Percentiles rank a stretch among this genome's conserved stretches.
Evolutionary conservation across 2,888 invertebrate species (phyloP).

Genomic region (Tethea ocularis): DNA sequence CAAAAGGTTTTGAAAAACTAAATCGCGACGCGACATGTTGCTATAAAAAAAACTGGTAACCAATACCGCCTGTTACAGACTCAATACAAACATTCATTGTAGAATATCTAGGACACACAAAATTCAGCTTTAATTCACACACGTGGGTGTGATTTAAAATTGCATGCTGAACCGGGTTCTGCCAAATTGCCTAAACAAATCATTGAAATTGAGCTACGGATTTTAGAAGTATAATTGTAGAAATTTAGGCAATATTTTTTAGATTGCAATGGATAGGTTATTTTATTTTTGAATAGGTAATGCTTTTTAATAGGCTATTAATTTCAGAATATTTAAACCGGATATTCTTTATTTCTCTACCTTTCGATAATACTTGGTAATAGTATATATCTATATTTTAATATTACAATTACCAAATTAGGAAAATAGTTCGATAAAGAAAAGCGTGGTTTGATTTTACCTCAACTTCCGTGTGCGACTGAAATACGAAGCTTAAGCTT

Average conservation of each 20-base stretch:
- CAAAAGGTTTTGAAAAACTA: not conserved
- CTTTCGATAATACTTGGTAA: no score
- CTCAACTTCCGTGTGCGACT: no score
- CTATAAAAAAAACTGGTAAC: constrained; percentile 48
- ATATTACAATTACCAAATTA: no score
- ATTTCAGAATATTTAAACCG: no score
- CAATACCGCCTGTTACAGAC: constrained; percentile 41
- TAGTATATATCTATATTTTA: no score
- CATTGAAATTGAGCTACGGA: not conserved
- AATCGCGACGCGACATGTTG: constrained; percentile 14
- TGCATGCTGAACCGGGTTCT: constrained; percentile 38
- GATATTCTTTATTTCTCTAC: no score
- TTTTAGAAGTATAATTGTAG: not conserved
- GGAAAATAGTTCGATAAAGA: no score
- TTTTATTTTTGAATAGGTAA: no score
- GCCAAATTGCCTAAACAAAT: constrained; percentile 35
- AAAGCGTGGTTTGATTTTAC: no score
- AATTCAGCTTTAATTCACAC: constrained; percentile 27
- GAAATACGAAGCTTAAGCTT: no score
- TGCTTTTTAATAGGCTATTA: no score
- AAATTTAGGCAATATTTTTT: not conserved
- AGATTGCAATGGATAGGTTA: no score
- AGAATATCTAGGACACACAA: constrained; percentile 41
- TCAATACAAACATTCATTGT: constrained; percentile 49
- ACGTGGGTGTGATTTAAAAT: constrained; percentile 32